Evolutionary conservation across 2,113 vertebrate species (phyloP).

Genomic region (Diphyllodes magnificus): DNA sequence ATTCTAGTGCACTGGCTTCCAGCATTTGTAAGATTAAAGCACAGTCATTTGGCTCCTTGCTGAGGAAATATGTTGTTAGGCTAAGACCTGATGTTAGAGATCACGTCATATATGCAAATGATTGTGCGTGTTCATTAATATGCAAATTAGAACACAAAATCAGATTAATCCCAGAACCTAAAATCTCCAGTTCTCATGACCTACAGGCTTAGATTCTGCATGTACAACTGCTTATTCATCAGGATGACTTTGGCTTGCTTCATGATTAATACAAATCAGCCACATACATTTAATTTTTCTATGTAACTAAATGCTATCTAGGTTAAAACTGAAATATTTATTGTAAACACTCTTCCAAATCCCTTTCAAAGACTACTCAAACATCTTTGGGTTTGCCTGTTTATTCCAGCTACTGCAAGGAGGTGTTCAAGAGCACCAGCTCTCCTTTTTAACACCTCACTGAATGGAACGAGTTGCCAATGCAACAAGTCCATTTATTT

Average conservation of each 20-base stretch:
- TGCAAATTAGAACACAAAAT: slow-evolving; percentile 5
- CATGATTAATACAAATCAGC: not conserved
- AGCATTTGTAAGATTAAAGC: not conserved
- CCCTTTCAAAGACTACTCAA: not conserved
- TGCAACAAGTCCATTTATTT: not conserved
- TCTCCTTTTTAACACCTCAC: not conserved
- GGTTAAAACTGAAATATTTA: not conserved
- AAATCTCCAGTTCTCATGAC: not conserved
- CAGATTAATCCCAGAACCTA: slow-evolving; percentile 7
- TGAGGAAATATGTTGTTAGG: not conserved
- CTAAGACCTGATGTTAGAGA: not conserved
- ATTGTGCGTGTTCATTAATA: not conserved
- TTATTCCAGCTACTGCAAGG: not conserved
- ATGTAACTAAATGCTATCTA: not conserved
- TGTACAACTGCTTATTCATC: not conserved
- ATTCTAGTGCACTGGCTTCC: not conserved
- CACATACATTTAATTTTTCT: not conserved
- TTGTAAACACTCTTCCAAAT: not conserved
- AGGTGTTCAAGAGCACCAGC: not conserved
- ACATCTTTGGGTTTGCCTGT: not conserved
- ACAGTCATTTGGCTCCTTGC: not conserved
- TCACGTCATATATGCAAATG: not conserved
- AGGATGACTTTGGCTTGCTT: not conserved
- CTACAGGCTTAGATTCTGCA: not conserved
- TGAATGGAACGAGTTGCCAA: not conserved